Evolutionary conservation across 1,140 invertebrate species (phyloP).

Genomic region (Schlechtendalia chinensis): DNA sequence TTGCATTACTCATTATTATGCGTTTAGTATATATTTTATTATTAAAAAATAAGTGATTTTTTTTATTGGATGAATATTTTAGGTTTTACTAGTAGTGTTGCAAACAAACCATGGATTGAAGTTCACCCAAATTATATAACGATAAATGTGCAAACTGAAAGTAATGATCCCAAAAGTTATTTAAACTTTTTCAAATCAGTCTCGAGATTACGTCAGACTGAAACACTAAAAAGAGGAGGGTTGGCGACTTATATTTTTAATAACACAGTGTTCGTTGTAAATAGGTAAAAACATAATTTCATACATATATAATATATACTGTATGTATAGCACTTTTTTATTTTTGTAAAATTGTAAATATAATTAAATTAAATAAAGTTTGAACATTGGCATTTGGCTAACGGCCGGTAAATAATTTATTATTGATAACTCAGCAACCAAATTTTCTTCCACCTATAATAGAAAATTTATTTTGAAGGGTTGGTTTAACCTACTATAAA

Average conservation of each 20-base stretch:
- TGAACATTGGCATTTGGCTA: no score
- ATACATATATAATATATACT: no score
- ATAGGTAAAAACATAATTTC: slow-evolving; percentile 14
- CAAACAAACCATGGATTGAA: slow-evolving; percentile 65
- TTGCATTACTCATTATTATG: not conserved
- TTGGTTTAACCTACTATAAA: no score
- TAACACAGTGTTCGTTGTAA: slow-evolving; percentile 2
- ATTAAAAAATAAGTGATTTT: not conserved
- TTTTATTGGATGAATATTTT: not conserved
- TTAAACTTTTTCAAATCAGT: slow-evolving; percentile 61
- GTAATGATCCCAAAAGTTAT: slow-evolving; percentile 55
- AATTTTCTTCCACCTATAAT: no score
- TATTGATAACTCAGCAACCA: no score
- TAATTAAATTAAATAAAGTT: no score
- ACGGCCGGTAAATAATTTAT: no score
- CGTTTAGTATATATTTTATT: no score
- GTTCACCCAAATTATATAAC: slow-evolving; percentile 60
- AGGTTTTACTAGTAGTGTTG: slow-evolving; percentile 64
- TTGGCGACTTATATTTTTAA: slow-evolving; percentile 51
- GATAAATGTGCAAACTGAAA: slow-evolving; percentile 58
- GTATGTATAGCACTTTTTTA: no score
- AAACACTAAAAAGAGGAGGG: slow-evolving; percentile 56
- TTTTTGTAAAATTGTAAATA: no score
- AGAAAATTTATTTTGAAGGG: no score
- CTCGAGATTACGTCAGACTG: slow-evolving; percentile 56